Conservation (phyloP, 92 coral and sea anemone genomes). For the Pocillopora grandis region DNA sequence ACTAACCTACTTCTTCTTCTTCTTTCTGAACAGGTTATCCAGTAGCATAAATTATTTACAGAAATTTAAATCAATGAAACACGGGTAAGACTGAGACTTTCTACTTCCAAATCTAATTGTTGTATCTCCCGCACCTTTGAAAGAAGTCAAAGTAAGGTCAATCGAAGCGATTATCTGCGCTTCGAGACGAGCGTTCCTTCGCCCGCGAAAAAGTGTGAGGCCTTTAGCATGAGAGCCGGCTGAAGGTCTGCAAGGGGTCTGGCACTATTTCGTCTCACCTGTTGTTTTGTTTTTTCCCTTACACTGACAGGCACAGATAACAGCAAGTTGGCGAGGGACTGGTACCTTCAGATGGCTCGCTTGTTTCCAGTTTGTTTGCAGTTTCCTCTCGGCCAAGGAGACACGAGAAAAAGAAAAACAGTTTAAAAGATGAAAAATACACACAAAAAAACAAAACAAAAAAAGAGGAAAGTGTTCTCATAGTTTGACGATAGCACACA, state of each 20-base stretch:
- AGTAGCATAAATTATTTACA: slow-evolving; percentile 84
- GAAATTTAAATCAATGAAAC: slow-evolving; percentile 76
- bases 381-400: not conserved
- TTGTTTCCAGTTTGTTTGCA: not conserved
- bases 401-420: not conserved
- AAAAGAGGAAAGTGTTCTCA: not conserved
- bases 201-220: too few species aligned
- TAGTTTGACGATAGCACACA: not conserved
- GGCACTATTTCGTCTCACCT: not conserved
- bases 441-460: not conserved
- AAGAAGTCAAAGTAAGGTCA: too few species aligned
- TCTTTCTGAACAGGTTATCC: slow-evolving; percentile 62
- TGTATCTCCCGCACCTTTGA: too few species aligned
- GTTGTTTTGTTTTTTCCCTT: not conserved
- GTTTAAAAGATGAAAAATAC: too few species aligned
- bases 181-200: too few species aligned
- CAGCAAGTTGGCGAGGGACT: slow-evolving; percentile 5
- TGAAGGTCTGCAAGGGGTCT: too few species aligned
- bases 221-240: not conserved
- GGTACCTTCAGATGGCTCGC: not conserved
- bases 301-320: slow-evolving; percentile 30
- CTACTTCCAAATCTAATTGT: not conserved
- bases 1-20: not conserved
- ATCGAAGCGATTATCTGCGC: too few species aligned
- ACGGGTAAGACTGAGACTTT: slow-evolving; percentile 61